phyloP scores from a whole-genome alignment of 2,797 vertebrate species.

The Babyrousa celebensis region DNA sequence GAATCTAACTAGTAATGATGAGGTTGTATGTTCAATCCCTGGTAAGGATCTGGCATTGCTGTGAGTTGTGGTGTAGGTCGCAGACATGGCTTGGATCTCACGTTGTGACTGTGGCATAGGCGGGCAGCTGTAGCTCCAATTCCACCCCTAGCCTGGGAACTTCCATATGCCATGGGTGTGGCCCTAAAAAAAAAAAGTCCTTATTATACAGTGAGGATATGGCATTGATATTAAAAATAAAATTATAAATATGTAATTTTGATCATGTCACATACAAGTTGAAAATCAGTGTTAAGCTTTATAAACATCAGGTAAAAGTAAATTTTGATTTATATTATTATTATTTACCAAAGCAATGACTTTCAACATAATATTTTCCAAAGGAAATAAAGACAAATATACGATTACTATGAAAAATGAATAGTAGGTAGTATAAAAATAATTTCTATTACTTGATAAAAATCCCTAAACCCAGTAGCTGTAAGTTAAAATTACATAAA shows the following conservation, averaged over 20 bases:
- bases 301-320: slow-evolving; percentile 52
- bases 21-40: too few relatives aligned
- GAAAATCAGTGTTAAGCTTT: slow-evolving; percentile 47
- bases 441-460: slow-evolving; percentile 63
- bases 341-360: slow-evolving; percentile 5
- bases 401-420: slow-evolving; percentile 52
- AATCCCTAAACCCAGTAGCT: slow-evolving; percentile 49
- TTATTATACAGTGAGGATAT: neutral
- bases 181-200: neutral
- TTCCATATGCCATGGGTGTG: too few relatives aligned
- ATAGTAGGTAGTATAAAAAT: slow-evolving; percentile 21
- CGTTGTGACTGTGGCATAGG: too few relatives aligned
- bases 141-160: too few relatives aligned
- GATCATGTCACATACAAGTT: neutral
- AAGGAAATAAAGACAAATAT: slow-evolving; percentile 61
- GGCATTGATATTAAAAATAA: neutral
- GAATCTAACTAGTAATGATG: too few relatives aligned
- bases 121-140: too few relatives aligned
- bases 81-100: too few relatives aligned
- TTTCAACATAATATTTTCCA: slow-evolving; percentile 21
- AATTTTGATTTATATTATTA: slow-evolving; percentile 44
- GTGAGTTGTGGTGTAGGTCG: too few relatives aligned
- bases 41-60: too few relatives aligned
- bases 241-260: neutral
- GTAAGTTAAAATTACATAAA: slow-evolving; percentile 65